Percentiles rank a stretch among this genome's conserved stretches.
These are phyloP conservation scores for Channa maculata DNA, from an alignment of 2,113 vertebrate genomes.

Conservation along the genomic window DNA sequence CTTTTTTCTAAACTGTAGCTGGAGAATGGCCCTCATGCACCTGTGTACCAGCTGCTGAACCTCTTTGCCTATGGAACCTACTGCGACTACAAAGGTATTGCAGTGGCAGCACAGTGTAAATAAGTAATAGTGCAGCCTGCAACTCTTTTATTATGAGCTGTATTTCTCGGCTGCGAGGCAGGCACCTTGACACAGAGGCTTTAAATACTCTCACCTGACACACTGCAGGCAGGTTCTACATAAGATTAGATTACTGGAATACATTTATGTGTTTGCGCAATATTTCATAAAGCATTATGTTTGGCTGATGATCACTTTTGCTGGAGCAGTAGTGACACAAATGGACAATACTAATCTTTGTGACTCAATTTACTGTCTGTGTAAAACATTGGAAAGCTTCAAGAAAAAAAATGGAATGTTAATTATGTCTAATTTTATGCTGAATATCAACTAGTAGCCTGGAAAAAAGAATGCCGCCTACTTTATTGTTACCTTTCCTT, in stretches of 20 bases:
- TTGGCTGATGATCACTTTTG: conserved; percentile 22
- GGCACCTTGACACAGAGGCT: conserved; percentile 40
- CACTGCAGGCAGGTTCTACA: conserved; percentile 42
- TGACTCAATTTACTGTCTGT: conserved; percentile 45
- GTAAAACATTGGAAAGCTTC: conserved; percentile 26
- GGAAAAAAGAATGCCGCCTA: conserved; percentile 60
- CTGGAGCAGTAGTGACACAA: conserved; percentile 12
- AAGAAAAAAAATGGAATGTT: conserved; percentile 50
- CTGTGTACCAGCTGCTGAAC: conserved; percentile 93
- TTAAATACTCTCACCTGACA: conserved; percentile 54
- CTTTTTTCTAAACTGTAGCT: conserved; percentile 79
- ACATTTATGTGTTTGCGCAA: conserved; percentile 11
- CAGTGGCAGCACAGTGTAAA: conserved; percentile 69
- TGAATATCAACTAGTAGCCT: conserved; percentile 61
- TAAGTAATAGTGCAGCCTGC: conserved; percentile 65
- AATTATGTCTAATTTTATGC: conserved; percentile 66
- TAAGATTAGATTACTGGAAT: conserved; percentile 19
- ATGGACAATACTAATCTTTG: conserved; percentile 32
- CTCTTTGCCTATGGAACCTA: conserved; percentile 97
- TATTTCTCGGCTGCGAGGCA: conserved; percentile 55
- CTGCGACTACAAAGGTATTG: conserved; percentile 93
- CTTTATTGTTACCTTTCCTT: conserved; percentile 57
- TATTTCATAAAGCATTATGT: conserved; percentile 19
- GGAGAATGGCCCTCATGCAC: conserved; percentile 92
- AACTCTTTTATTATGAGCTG: conserved; percentile 62